Conservation (phyloP, 2,888 invertebrate genomes). For the Dexiosoma caninum region DNA sequence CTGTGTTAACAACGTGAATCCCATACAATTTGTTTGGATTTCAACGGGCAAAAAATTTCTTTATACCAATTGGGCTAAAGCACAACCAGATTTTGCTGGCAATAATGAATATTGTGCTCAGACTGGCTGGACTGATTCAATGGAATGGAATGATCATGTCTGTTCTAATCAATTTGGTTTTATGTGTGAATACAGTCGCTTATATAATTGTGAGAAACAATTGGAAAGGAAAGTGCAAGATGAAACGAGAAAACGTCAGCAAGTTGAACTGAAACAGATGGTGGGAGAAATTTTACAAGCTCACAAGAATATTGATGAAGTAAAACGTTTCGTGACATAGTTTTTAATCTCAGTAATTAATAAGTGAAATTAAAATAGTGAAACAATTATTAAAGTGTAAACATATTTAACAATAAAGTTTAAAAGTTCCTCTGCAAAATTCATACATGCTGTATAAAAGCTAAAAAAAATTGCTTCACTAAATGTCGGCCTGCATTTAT, state of each 20-base stretch:
- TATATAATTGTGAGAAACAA: not conserved
- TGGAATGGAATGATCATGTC: slow-evolving; percentile 41
- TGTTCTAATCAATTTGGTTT: slow-evolving; percentile 20
- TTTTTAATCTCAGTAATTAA: slow-evolving; percentile 23
- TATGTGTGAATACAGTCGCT: slow-evolving; percentile 32
- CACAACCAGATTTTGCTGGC: slow-evolving; percentile 31
- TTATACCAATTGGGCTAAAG: slow-evolving; percentile 6
- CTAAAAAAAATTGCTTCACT: too few species aligned
- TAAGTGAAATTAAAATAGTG: not conserved
- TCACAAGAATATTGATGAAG: not conserved
- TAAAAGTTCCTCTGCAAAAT: too few species aligned
- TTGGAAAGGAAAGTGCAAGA: not conserved
- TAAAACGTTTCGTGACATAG: slow-evolving; percentile 2
- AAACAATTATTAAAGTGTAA: too few species aligned
- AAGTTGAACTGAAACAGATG: not conserved
- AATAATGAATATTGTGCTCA: slow-evolving; percentile 35
- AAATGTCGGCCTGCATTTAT: too few species aligned
- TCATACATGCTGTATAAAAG: too few species aligned
- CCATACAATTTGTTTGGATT: slow-evolving; percentile 24
- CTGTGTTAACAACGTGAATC: not conserved
- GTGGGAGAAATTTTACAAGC: not conserved
- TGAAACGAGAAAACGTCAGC: not conserved
- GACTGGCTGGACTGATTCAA: slow-evolving; percentile 14
- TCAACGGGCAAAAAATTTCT: slow-evolving; percentile 28
- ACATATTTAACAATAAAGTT: too few species aligned